phyloP scores from a whole-genome alignment of 92 coral and sea anemone species.

The Montipora capitata region DNA sequence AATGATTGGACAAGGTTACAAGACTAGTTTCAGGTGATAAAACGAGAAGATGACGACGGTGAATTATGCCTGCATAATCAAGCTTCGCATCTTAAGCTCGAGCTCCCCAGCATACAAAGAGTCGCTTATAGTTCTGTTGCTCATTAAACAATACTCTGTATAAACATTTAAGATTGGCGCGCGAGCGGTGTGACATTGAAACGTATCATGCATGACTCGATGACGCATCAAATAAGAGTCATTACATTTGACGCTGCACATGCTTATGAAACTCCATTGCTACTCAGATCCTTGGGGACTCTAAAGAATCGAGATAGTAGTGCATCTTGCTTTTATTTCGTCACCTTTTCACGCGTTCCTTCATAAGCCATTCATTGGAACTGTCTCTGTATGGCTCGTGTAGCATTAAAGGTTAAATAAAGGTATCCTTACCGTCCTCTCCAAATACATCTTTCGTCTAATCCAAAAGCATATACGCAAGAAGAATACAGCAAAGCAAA shows the following conservation, averaged over 20 bases:
- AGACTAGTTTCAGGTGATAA: no score
- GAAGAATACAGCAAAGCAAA: neutral
- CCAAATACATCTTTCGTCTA: slow-evolving; percentile 47
- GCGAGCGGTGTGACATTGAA: neutral
- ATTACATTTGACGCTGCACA: neutral
- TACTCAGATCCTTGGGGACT: no score
- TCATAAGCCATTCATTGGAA: neutral
- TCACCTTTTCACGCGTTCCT: slow-evolving; percentile 24
- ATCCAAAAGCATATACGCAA: slow-evolving; percentile 11
- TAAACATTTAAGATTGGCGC: neutral
- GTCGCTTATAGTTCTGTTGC: neutral
- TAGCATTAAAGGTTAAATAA: slow-evolving; percentile 4
- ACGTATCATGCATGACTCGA: slow-evolving; percentile 14
- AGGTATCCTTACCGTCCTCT: slow-evolving; percentile 36
- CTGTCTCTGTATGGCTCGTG: neutral
- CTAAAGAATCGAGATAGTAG: neutral
- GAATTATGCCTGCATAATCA: no score
- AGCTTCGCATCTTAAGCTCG: neutral
- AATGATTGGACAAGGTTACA: neutral
- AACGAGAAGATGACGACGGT: no score
- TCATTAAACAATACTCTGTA: neutral
- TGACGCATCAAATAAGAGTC: neutral
- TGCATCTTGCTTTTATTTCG: neutral
- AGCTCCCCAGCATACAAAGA: neutral
- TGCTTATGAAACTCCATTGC: neutral